Conservation (phyloP, 2,888 invertebrate genomes). For the Drosophila trichaetosa region DNA sequence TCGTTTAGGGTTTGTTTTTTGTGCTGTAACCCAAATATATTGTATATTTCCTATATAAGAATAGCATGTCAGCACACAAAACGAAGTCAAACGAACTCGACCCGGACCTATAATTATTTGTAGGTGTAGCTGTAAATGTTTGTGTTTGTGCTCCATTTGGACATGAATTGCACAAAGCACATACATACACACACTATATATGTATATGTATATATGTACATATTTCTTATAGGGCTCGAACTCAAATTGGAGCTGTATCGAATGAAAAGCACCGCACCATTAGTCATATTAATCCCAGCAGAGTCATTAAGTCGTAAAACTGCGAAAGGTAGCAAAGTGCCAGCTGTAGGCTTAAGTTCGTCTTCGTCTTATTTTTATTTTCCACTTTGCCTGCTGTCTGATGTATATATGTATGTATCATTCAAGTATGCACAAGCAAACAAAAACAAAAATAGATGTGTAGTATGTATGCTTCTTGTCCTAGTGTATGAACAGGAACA, state of each 20-base stretch:
- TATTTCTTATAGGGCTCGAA: conserved; percentile 8
- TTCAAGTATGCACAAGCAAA: conserved; percentile 41
- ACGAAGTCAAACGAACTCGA: conserved; percentile 38
- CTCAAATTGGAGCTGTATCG: conserved; percentile 47
- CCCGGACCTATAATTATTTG: conserved; percentile 67
- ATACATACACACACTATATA: conserved; percentile 17
- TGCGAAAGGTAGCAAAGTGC: conserved; percentile 60
- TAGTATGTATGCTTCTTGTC: not conserved
- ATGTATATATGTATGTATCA: conserved; percentile 46
- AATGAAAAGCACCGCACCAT: conserved; percentile 71
- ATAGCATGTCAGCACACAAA: conserved; percentile 74
- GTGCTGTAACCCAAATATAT: not conserved
- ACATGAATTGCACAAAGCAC: conserved; percentile 73
- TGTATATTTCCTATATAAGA: conserved; percentile 38
- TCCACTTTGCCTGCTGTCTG: conserved; percentile 33
- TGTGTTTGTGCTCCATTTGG: conserved; percentile 45
- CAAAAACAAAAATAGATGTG: not conserved
- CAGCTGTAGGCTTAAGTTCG: conserved; percentile 29
- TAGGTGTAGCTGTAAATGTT: conserved; percentile 26
- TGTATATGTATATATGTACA: not conserved
- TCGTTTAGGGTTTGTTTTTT: not conserved
- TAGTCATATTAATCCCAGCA: conserved; percentile 80
- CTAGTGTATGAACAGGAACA: conserved; percentile 13
- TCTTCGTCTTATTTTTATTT: not conserved
- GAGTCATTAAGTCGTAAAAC: conserved; percentile 81